Evolutionary conservation across 2,113 vertebrate genomes (phyloP).

Genomic region (Psephotus haematonotus): DNA sequence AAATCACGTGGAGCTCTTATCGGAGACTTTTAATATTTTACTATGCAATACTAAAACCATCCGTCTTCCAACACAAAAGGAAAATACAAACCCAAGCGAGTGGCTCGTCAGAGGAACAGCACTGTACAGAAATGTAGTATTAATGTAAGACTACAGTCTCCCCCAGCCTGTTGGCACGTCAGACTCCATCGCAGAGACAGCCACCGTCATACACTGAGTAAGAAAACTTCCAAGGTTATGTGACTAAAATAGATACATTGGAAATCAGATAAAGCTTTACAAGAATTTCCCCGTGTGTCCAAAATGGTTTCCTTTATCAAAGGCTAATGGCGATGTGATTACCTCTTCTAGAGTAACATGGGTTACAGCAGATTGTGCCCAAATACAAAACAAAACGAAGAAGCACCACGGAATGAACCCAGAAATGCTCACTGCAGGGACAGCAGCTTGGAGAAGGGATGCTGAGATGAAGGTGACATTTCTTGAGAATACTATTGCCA

Average conservation of each 20-base stretch:
- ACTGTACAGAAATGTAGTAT: neutral
- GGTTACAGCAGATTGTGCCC: conserved; percentile 19
- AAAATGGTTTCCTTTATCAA: conserved; percentile 41
- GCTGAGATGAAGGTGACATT: neutral
- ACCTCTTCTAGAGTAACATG: neutral
- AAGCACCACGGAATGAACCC: conserved; percentile 25
- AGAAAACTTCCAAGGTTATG: conserved; percentile 26
- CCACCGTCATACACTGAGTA: conserved; percentile 24
- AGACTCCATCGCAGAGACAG: neutral
- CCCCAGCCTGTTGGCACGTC: neutral
- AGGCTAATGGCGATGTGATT: conserved; percentile 42
- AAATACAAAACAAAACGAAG: conserved; percentile 1
- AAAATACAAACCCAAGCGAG: conserved; percentile 49
- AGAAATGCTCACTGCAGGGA: neutral
- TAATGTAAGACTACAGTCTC: neutral
- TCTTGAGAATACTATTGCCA: neutral
- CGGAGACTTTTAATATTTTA: conserved; percentile 60
- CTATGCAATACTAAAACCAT: conserved; percentile 62
- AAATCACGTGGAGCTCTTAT: conserved; percentile 6
- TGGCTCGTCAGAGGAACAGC: conserved; percentile 22
- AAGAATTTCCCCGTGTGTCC: conserved; percentile 24
- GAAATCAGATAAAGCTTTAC: conserved; percentile 58
- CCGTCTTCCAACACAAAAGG: conserved; percentile 44
- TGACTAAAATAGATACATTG: conserved; percentile 53
- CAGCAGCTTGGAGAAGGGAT: neutral